phyloP scores from a whole-genome alignment of 2,888 invertebrate genomes.

The Hirtodrosophila cameraria region DNA sequence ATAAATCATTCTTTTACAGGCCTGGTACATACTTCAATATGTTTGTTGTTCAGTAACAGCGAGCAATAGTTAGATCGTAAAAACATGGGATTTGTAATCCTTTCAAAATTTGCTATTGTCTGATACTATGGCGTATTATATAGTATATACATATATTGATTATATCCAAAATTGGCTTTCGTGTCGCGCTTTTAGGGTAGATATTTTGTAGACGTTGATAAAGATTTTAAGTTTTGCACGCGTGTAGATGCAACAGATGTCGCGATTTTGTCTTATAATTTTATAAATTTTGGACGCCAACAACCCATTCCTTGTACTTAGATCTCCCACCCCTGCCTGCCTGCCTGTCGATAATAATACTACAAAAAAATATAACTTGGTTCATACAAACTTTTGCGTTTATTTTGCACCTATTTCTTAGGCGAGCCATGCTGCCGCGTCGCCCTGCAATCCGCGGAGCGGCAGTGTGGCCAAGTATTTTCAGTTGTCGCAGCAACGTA shows the following conservation, averaged over 20 bases:
- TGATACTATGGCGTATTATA: background rate
- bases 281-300: slow-evolving; percentile 30
- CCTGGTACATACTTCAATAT: too few relatives aligned
- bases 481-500: slow-evolving; percentile 53
- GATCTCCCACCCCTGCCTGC: slow-evolving; percentile 10
- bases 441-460: slow-evolving; percentile 35
- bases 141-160: slow-evolving; percentile 19
- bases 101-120: background rate
- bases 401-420: slow-evolving; percentile 79
- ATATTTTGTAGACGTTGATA: slow-evolving; percentile 23
- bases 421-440: slow-evolving; percentile 58
- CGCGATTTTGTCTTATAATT: slow-evolving; percentile 40
- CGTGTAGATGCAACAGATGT: slow-evolving; percentile 48
- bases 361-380: slow-evolving; percentile 64
- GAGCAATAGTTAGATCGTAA: slow-evolving; percentile 4
- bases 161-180: slow-evolving; percentile 58
- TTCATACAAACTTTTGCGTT: slow-evolving; percentile 83
- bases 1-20: too few relatives aligned
- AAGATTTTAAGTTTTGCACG: slow-evolving; percentile 42
- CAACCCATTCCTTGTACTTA: slow-evolving; percentile 26
- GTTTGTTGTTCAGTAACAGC: background rate
- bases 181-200: slow-evolving; percentile 59
- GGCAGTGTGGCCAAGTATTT: slow-evolving; percentile 49
- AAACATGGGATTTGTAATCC: background rate
- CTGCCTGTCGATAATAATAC: slow-evolving; percentile 14